These are phyloP conservation scores for Pandemis cinnamomeana DNA, from an alignment of 2,888 invertebrate species.

Conservation along the genomic window DNA sequence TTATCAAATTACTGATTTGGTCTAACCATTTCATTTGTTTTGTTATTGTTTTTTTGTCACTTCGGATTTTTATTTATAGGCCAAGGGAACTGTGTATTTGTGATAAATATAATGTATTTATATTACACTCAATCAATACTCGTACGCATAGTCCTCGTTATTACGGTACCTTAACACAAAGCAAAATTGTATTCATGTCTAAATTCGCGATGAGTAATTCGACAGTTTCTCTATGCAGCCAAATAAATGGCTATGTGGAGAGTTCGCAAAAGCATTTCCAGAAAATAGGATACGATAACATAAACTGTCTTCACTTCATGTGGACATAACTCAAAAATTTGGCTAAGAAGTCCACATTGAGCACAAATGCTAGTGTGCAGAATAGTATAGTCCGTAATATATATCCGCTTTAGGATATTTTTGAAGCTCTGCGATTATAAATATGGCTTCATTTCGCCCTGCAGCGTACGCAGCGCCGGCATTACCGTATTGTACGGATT, in stretches of 20 bases:
- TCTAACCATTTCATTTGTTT: constrained; percentile 9
- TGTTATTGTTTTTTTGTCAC: constrained; percentile 7
- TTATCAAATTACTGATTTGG: constrained; percentile 25
- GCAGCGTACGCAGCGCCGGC: constrained; percentile 55
- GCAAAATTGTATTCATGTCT: background rate
- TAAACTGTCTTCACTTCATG: constrained; percentile 76
- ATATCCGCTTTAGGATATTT: constrained; percentile 71
- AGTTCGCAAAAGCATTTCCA: constrained; percentile 62
- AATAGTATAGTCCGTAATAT: constrained; percentile 72
- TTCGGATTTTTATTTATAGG: background rate
- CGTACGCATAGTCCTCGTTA: background rate
- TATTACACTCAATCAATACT: background rate
- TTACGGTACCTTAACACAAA: background rate
- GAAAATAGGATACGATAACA: constrained; percentile 68
- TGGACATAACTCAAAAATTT: constrained; percentile 78
- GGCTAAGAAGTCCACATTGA: constrained; percentile 67
- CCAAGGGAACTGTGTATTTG: background rate
- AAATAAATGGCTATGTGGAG: constrained; percentile 67
- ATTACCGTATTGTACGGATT: constrained; percentile 44
- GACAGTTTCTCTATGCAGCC: constrained; percentile 57
- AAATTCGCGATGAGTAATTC: constrained; percentile 48
- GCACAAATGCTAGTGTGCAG: constrained; percentile 67
- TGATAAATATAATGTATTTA: too few species aligned
- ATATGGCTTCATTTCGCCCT: constrained; percentile 60
- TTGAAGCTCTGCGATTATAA: constrained; percentile 59